Evolutionary conservation across 2,797 vertebrate species (phyloP).

Genomic region (Gadopsis marmoratus): DNA sequence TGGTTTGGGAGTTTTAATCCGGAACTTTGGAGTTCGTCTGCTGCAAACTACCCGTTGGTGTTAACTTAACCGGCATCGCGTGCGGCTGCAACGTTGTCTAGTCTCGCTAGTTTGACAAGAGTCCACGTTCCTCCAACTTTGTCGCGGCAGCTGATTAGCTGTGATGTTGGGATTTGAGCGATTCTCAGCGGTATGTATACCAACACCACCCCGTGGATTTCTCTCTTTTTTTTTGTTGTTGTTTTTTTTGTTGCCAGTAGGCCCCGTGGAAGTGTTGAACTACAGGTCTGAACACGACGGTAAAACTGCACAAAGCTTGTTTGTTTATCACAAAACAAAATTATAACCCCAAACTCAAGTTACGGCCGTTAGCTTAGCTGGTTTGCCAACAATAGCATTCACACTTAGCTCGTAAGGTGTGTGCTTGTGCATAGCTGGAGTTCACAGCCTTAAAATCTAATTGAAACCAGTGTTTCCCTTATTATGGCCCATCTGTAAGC

Average conservation of each 20-base stretch:
- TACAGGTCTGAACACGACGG: constrained; percentile 38
- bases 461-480: background rate
- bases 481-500: background rate
- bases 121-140: constrained; percentile 61
- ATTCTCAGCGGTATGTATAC: constrained; percentile 61
- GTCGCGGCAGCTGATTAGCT: constrained; percentile 38
- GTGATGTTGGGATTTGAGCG: constrained; percentile 58
- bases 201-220: constrained; percentile 73
- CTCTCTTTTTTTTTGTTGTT: constrained; percentile 10
- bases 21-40: constrained; percentile 44
- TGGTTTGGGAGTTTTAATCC: constrained; percentile 11
- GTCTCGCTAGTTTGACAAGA: constrained; percentile 31
- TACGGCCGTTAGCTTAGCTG: constrained; percentile 11
- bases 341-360: background rate
- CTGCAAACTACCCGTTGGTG: constrained; percentile 37
- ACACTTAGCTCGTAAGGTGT: background rate
- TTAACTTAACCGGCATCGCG: constrained; percentile 51
- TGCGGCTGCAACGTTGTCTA: constrained; percentile 41
- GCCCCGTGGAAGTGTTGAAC: constrained; percentile 69
- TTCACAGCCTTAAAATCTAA: constrained; percentile 1
- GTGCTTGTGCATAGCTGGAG: background rate
- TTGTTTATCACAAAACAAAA: constrained; percentile 9
- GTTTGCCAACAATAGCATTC: constrained; percentile 21
- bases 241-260: constrained; percentile 64
- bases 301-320: constrained; percentile 15